Evolutionary conservation across 2,797 vertebrate species (phyloP), one percentile per base, ranked within the genome.

Genomic region (Nasua narica): DNA sequence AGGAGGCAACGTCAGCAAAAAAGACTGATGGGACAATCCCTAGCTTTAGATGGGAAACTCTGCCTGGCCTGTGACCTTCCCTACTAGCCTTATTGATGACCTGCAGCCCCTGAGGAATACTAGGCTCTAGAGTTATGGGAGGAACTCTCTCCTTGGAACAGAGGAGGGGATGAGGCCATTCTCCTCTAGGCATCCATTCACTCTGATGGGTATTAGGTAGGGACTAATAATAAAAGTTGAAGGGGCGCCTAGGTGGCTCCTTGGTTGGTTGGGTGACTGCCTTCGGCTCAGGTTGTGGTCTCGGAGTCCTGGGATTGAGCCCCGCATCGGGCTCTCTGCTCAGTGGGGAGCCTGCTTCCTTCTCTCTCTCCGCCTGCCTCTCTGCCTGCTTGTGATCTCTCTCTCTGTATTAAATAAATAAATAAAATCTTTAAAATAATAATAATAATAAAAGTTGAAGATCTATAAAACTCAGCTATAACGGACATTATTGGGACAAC

Each of bases 71-170:
- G 25, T 14, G 29, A 16, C n/a, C n/a, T 60, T 43, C 46, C 1
- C 82, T 56, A 52, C 60, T 37, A 15, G 89, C 84, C 85, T 86
- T 12, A 48, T 96, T 98, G 95, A 96, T 93, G 98, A 95, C 86
- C 65, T 87, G 5, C 62, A 84, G 70, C 81, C 50, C 52, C 82
- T 10, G 7, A 94, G 86, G 93, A 98, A 90, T 4, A 50, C 62
- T 23, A 58, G 58, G 48, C 14, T 37, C 60, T 40, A 48, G 72
- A 72, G 58, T 81, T 85, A 37, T 56, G 23, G 48, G 37, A 67
- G 27, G 40, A 56, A 81, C 50, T 76, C 52, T 60, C 18, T 56
- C 35, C 25, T 35, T 74, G 78, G 69, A 78, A 37, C 1, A 2
- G 32, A 91, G 18, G 46, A 62, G 25, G 29, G 32, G 52, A 70